A percentile compares a stretch with the other conserved stretches of the same genome.
phyloP scores from a whole-genome alignment of 2,113 vertebrate genomes.

The Brienomyrus brachyistius region DNA sequence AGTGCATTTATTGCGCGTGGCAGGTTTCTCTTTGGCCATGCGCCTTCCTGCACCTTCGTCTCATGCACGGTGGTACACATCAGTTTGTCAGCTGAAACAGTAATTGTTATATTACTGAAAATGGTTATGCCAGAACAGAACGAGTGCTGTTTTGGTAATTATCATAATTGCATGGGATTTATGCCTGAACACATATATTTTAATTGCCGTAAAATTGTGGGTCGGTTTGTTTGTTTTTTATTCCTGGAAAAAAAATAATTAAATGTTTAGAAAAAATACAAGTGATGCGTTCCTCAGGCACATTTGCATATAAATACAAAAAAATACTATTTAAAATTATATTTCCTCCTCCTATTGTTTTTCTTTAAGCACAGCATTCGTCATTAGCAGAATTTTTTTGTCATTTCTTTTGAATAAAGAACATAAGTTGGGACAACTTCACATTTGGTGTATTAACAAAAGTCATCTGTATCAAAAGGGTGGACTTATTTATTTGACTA shows the following conservation, averaged over 20 bases:
- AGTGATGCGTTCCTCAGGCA: not conserved
- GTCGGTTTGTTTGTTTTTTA: conserved; percentile 24
- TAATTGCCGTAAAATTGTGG: conserved; percentile 60
- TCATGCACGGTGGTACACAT: conserved; percentile 25
- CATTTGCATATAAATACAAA: not conserved
- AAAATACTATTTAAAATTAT: not conserved
- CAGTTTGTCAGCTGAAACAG: conserved; percentile 38
- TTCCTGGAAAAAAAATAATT: not conserved
- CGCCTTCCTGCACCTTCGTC: conserved; percentile 47
- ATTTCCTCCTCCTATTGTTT: not conserved
- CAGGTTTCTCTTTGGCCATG: conserved; percentile 55
- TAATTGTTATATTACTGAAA: conserved; percentile 65
- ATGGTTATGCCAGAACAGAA: conserved; percentile 38
- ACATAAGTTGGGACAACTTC: not conserved
- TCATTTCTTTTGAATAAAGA: not conserved
- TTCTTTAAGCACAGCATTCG: not conserved
- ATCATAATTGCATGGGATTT: conserved; percentile 63
- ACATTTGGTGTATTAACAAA: not conserved
- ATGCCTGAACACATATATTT: conserved; percentile 52
- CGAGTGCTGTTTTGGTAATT: conserved; percentile 63
- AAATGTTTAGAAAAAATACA: not conserved
- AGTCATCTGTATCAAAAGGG: not conserved
- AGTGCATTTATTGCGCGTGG: conserved; percentile 62
- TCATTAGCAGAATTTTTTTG: not conserved
- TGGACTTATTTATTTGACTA: not conserved